Percentiles rank a stretch among this genome's conserved stretches.
Conservation (phyloP, 2,797 vertebrate species). For the Urosaurus nigricauda region DNA sequence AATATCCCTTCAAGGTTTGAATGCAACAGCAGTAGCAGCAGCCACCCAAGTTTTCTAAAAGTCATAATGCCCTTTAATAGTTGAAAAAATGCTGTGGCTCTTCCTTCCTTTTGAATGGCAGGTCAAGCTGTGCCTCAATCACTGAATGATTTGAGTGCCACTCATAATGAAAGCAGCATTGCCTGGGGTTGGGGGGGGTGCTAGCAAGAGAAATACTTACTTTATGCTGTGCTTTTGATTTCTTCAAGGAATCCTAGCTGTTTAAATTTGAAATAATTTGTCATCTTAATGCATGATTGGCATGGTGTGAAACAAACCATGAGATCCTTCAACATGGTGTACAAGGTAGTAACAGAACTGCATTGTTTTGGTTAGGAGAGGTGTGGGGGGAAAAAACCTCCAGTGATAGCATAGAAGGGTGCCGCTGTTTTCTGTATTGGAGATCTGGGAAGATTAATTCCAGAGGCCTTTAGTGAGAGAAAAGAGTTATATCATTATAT, state of each 20-base stretch:
- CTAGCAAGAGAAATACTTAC: constrained; percentile 49
- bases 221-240: constrained; percentile 62
- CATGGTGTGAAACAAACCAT: constrained; percentile 67
- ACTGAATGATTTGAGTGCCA: constrained; percentile 48
- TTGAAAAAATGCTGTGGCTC: constrained; percentile 14
- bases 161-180: constrained; percentile 48
- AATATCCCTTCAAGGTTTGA: background rate
- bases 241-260: constrained; percentile 68
- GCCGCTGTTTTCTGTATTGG: constrained; percentile 36
- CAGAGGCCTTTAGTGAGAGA: constrained; percentile 17
- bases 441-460: constrained; percentile 59
- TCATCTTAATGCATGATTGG: constrained; percentile 73
- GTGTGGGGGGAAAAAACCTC: constrained; percentile 59
- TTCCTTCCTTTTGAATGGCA: constrained; percentile 55
- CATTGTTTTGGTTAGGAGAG: constrained; percentile 70
- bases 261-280: constrained; percentile 75
- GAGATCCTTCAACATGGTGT: constrained; percentile 60
- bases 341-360: constrained; percentile 73
- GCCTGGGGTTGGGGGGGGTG: constrained; percentile 48
- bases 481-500: constrained; percentile 50
- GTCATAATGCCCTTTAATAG: constrained; percentile 33
- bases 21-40: background rate
- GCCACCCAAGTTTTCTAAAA: constrained; percentile 38
- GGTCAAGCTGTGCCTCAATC: constrained; percentile 45
- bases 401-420: constrained; percentile 53